Percentiles rank a stretch among this genome's conserved stretches.
Evolutionary conservation across 1,140 invertebrate genomes (phyloP).

Genomic region (Drosophila nebulosa): DNA sequence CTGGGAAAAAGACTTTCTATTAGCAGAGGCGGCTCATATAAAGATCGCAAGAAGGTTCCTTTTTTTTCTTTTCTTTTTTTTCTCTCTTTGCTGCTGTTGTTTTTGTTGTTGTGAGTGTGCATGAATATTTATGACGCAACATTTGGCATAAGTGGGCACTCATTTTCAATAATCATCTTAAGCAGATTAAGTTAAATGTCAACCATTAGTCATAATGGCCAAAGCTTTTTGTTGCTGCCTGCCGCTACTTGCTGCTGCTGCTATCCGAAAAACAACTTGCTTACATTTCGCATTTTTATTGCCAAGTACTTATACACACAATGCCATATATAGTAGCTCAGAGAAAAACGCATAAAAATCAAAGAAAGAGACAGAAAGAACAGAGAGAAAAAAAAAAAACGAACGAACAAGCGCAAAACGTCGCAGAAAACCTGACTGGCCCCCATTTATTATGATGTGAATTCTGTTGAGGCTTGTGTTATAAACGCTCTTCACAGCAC

Average conservation of each 20-base stretch:
- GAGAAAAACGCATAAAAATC: constrained; percentile 69
- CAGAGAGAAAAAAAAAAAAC: background rate
- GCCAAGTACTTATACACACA: constrained; percentile 52
- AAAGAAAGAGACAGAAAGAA: constrained; percentile 23
- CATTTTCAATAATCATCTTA: constrained; percentile 80
- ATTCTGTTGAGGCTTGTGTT: constrained; percentile 62
- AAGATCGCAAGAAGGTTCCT: constrained; percentile 19
- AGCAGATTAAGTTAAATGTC: constrained; percentile 79
- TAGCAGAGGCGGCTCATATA: constrained; percentile 59
- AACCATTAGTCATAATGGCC: constrained; percentile 79
- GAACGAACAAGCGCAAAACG: background rate
- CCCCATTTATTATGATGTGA: constrained; percentile 72
- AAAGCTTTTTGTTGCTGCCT: constrained; percentile 36
- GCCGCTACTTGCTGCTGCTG: background rate
- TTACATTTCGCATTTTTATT: constrained; percentile 73
- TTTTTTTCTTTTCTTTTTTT: background rate
- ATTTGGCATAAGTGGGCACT: constrained; percentile 77
- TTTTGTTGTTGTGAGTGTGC: constrained; percentile 36
- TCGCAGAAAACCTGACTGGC: constrained; percentile 40
- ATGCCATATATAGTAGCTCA: constrained; percentile 14
- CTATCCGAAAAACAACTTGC: constrained; percentile 45
- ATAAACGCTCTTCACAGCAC: constrained; percentile 57
- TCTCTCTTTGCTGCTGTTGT: background rate
- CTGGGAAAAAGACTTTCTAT: constrained; percentile 63
- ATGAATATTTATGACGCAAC: constrained; percentile 79